phyloP scores from a whole-genome alignment of 1,140 invertebrate genomes.

The Anthonomus grandis region DNA sequence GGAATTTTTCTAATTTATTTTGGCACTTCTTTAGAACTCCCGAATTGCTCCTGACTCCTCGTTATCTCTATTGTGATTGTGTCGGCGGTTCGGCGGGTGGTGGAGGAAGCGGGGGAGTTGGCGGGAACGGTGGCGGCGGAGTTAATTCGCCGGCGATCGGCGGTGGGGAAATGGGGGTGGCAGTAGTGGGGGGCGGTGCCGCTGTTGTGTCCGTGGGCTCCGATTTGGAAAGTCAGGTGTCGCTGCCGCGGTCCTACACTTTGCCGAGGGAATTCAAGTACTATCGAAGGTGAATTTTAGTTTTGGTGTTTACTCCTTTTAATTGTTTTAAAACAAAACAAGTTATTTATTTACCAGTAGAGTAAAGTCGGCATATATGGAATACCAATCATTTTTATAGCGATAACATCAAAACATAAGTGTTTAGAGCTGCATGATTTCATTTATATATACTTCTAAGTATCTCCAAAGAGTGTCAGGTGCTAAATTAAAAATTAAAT shows the following conservation, averaged over 20 bases:
- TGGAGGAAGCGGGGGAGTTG: too few relatives aligned
- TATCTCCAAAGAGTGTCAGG: too few relatives aligned
- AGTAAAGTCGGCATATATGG: too few relatives aligned
- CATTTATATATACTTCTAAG: too few relatives aligned
- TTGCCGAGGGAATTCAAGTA: constrained; percentile 81
- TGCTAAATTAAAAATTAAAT: too few relatives aligned
- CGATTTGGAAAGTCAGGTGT: constrained; percentile 74
- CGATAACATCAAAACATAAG: too few relatives aligned
- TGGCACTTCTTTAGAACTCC: constrained; percentile 58
- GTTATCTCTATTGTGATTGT: constrained; percentile 56
- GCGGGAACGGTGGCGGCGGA: background rate
- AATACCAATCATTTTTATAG: too few relatives aligned
- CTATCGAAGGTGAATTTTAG: constrained; percentile 55
- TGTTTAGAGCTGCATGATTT: too few relatives aligned
- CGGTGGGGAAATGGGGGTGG: constrained; percentile 17
- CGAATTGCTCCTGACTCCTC: constrained; percentile 72
- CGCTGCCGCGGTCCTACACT: constrained; percentile 77
- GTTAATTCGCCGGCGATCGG: constrained; percentile 8
- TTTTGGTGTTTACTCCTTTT: background rate
- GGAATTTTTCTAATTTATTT: background rate
- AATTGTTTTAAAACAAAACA: too few relatives aligned
- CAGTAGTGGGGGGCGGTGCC: constrained; percentile 34
- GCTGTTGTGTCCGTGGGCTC: constrained; percentile 52
- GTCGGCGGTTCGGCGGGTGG: constrained; percentile 5
- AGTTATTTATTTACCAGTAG: too few relatives aligned